Base-by-base conservation (phyloP, 2,113 vertebrate species). In the Oncorhynchus kisutch region DNA sequence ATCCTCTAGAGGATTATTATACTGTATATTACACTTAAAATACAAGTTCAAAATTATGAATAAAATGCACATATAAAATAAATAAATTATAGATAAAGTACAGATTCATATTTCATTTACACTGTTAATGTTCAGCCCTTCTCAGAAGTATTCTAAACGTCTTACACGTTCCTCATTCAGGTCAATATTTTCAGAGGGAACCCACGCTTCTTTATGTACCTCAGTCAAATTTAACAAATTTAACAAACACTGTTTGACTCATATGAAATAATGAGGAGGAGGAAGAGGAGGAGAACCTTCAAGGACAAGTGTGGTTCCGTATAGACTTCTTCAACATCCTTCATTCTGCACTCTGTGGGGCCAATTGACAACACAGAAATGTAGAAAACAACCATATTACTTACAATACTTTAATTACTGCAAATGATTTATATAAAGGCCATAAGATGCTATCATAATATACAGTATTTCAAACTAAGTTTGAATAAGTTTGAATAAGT, bases 161-260 rank as follows among this genome's bases (percentile, higher is more conserved):
- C 25, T 60, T 78, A 11, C 80, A 67, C 65, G 82, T 75, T 39
- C 84, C 84, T 86, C 77, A 81, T 80, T 75, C 83, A 62, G 86
- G 86, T 89, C 84, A 91, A 89, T 88, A 91, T 91, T 89, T 87
- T 81, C 86, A 85, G 80, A 86, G 82, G 82, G 84, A 84, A 77
- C 80, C 84, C 80, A 80, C 75, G 83, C 84, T 82, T 78, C 85
- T 86, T 79, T 74, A 86, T 86, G 85, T 82, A 84, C 80, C 81
- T 49, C 74, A 78, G 83, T 85, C 86, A 88, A 84, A 89, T 89
- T 86, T 85, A 88, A 86, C 86, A 88, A 84, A 89, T 89, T 86
- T 85, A 88, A 86, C 81, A 87, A 87, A 89, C 85, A 84, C 79
- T 71, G 84, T 86, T 84, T 83, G 89, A 84, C 83, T 86, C 62